Percentiles rank a stretch among this genome's conserved stretches.
These are phyloP conservation scores for Carterocephalus palaemon DNA, from an alignment of 2,888 invertebrate genomes.

Conservation along the genomic window DNA sequence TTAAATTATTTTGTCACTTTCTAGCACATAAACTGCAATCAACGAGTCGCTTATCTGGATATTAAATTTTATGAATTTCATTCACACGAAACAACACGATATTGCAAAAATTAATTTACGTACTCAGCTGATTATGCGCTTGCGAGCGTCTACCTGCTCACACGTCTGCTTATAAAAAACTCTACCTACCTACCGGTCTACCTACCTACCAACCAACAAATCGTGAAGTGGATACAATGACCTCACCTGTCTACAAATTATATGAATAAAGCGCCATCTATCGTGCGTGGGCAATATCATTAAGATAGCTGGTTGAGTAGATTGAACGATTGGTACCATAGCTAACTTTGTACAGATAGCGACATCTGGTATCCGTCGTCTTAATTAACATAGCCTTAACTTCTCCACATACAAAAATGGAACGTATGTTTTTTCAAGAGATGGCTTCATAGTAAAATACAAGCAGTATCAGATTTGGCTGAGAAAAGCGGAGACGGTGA, in stretches of 20 bases:
- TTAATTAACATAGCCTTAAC: too few species aligned
- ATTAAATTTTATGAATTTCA: too few species aligned
- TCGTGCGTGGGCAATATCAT: not conserved
- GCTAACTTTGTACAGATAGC: not conserved
- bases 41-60: too few species aligned
- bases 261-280: constrained; percentile 39
- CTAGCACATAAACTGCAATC: constrained; percentile 1
- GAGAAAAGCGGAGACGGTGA: too few species aligned
- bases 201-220: constrained; percentile 27
- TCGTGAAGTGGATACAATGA: constrained; percentile 36
- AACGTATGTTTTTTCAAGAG: too few species aligned
- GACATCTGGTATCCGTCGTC: constrained; percentile 1
- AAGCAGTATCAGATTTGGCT: too few species aligned
- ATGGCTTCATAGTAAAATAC: too few species aligned
- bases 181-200: constrained; percentile 32
- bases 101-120: constrained; percentile 15
- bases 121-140: constrained; percentile 22
- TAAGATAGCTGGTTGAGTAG: not conserved
- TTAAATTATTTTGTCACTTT: constrained; percentile 29
- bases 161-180: constrained; percentile 7
- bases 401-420: too few species aligned
- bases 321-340: not conserved
- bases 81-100: too few species aligned
- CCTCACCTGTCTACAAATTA: constrained; percentile 25
- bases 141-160: constrained; percentile 13